Evolutionary conservation across 2,888 invertebrate species (phyloP), one percentile per base, ranked within the genome.

Genomic region (Andrena trimmerana): DNA sequence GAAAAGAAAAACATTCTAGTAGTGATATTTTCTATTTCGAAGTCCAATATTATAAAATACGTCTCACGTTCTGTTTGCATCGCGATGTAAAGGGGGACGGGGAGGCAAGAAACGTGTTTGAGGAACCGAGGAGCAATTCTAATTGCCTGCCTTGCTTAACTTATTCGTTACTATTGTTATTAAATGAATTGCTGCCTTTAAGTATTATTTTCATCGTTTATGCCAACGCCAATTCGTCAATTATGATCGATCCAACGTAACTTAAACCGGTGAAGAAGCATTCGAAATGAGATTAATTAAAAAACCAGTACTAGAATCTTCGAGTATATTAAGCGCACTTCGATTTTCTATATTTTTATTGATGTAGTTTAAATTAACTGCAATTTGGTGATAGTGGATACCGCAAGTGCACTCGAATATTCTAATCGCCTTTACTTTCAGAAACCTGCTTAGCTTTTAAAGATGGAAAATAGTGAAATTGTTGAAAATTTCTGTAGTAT

Each of bases 131-230:
- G 4, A 73, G 6, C 29, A 66, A 20, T 78, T 66, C 27, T 42
- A 36, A 31, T 70, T n/a, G 13, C 60, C 31, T 48, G 52, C 24
- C 24, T 54, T 72, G 10, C 59, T 68, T 78, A 74, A 74, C 16
- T 63, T 71, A 57, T 72, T 70, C n/a, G 20, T 62, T 73, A 62
- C 62, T 78, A 66, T 66, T 52, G 52, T 66, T 50, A 54, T 65
- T 81, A 68, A 31, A 59, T 50, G 72, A 42, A 71, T 81, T 74
- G 67, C 60, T 73, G 29, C 27, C 31, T 60, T 60, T 31, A 66
- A 48, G 36, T 54, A 81, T 65, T 66, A 66, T 52, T 66, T 60
- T 48, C 75, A 54, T 48, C 24, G 48, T 60, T 65, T 60, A 62
- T 36, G 16, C 29, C 50, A 57, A n/a, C 72, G 63, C 57, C 54